Conservation (phyloP, 2,797 vertebrate species). For the Girardinus metallicus region DNA sequence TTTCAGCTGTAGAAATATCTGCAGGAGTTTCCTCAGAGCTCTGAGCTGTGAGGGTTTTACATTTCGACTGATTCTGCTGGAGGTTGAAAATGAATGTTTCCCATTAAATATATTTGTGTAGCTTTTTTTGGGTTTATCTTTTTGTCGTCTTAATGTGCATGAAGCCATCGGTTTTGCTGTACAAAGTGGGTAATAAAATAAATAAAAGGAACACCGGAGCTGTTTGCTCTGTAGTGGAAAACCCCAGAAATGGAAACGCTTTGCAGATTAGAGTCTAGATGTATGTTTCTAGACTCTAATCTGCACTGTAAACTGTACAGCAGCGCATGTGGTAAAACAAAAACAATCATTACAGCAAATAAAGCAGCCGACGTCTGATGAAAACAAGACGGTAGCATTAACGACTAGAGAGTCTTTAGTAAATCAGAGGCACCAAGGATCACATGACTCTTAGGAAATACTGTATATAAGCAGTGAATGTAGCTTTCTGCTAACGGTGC, state of each 20-base stretch:
- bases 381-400: not conserved
- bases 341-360: not conserved
- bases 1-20: conserved; percentile 42
- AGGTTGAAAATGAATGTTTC: not conserved
- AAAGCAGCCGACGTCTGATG: not conserved
- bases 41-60: not conserved
- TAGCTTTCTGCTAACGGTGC: not conserved
- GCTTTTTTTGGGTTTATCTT: not conserved
- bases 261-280: not conserved
- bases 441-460: not conserved
- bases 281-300: not conserved
- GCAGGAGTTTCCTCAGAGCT: conserved; percentile 11
- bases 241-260: not conserved
- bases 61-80: not conserved
- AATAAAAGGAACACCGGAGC: not conserved
- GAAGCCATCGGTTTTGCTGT: not conserved
- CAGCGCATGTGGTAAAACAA: not conserved
- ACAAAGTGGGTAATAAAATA: not conserved
- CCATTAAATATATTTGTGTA: not conserved
- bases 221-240: not conserved
- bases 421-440: not conserved
- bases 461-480: not conserved
- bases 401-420: not conserved
- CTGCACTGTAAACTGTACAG: not conserved
- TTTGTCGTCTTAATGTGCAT: not conserved